Base-by-base conservation (phyloP, 2,113 vertebrate species). In the Syngnathus scovelli region DNA sequence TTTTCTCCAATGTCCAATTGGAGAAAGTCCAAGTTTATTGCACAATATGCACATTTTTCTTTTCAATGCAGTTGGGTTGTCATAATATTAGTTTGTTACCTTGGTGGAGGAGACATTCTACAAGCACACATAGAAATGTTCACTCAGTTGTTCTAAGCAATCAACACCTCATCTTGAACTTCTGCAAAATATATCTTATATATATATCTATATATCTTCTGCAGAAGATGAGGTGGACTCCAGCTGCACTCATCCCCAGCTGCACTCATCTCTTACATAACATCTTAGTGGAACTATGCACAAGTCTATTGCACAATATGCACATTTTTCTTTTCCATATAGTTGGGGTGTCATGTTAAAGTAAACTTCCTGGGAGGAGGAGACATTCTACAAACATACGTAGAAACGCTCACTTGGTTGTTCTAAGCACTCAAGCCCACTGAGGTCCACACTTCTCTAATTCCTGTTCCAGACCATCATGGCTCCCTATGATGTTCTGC, bases 81-180 rank as follows among this genome's bases (percentile, higher is more conserved):
- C 52, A 55, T 55, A 11, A 27, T 23, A 52, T 33, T 7, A 2
- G 6, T 51, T 13, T 1, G n/a, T 55, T 5, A 23, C 41, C 41
- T 43, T 8, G 41, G 41, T 49, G 82, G 78, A 71, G 72, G 72
- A 66, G 74, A 69, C 68, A 74, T 67, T 74, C 33, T 27, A 18
- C 19, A 12, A 27, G 18, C 62, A 38, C 33, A 9, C 63, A n/a
- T 33, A 13, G 7, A 43, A 2, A 43, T 10, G 41, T 58, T 39
- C 13, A 23, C 21, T 16, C 62, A 11, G 6, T 38, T 8, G 6
- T 59, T 59, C 18, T 18, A 37, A 37, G 7, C 41, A 43, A 59
- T 10, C 9, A n/a, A n/a, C 27, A 33, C 27, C 27, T 33, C 27
- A 33, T 3, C 27, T 33, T 33, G 27, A 33, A 33, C 27, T 33